phyloP scores from a whole-genome alignment of 2,113 vertebrate genomes.

The Stigmatopora nigra region DNA sequence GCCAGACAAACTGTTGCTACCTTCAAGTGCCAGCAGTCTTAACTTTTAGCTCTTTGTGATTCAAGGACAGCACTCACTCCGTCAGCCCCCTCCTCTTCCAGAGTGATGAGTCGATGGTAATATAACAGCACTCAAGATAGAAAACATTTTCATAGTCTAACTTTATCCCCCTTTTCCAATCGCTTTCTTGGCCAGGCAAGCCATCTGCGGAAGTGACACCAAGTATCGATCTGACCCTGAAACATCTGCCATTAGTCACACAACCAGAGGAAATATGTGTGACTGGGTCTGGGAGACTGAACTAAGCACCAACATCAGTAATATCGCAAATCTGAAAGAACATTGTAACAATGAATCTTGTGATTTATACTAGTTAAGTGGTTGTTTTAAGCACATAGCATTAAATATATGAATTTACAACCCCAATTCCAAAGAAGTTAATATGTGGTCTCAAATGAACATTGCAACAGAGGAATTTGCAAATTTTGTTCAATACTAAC shows the following conservation, averaged over 20 bases:
- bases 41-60: constrained; percentile 20
- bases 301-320: background rate
- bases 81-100: background rate
- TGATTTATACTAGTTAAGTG: background rate
- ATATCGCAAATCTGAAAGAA: background rate
- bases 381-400: constrained; percentile 17
- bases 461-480: no score
- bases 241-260: constrained; percentile 52
- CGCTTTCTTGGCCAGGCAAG: constrained; percentile 31
- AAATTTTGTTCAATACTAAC: no score
- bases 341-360: background rate
- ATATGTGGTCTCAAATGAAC: no score
- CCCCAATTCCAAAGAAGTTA: no score
- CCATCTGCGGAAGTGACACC: constrained; percentile 41
- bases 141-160: constrained; percentile 38
- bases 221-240: constrained; percentile 52
- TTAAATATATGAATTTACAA: no score
- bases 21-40: constrained; percentile 3
- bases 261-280: constrained; percentile 19
- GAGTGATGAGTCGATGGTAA: constrained; percentile 28
- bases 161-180: constrained; percentile 35
- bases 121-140: constrained; percentile 37
- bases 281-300: constrained; percentile 6
- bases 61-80: constrained; percentile 4
- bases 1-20: constrained; percentile 1